Percentiles rank a stretch among this genome's conserved stretches.
Conservation (phyloP, 2,113 vertebrate species). For the Lontra canadensis region DNA sequence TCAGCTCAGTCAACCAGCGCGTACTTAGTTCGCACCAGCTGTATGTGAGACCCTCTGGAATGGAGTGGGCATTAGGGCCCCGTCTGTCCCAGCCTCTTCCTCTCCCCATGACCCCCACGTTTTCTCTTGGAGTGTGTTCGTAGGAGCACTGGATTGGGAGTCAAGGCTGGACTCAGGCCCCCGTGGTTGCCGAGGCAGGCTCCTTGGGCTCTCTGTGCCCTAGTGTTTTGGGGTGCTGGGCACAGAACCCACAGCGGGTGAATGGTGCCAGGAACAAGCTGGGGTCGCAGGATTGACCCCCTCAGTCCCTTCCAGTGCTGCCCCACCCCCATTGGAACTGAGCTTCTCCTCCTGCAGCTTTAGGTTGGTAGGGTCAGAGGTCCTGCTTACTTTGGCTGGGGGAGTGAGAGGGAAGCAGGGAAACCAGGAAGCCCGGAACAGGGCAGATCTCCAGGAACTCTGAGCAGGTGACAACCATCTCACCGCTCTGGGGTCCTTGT, state of each 20-base stretch:
- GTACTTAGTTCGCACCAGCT: background rate
- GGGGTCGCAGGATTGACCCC: too few relatives aligned
- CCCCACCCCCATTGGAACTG: background rate
- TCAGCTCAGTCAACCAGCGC: background rate
- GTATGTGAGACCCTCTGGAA: background rate
- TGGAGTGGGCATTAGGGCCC: too few relatives aligned
- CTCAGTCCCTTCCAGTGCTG: background rate
- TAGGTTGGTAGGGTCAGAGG: background rate
- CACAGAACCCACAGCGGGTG: too few relatives aligned
- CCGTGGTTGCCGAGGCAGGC: background rate
- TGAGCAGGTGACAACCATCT: background rate
- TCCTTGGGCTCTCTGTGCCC: background rate
- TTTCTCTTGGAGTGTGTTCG: background rate
- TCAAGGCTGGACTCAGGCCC: background rate
- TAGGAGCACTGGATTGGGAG: background rate
- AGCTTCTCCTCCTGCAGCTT: background rate
- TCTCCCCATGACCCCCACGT: rapidly evolving
- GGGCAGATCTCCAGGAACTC: background rate
- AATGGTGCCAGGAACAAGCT: background rate
- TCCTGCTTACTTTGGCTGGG: background rate
- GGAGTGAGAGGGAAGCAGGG: too few relatives aligned
- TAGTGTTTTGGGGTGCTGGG: background rate
- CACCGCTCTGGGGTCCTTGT: background rate
- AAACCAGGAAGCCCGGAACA: background rate
- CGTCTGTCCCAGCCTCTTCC: background rate